Conservation (phyloP, 2,113 vertebrate genomes). For the Stegostoma tigrinum region DNA sequence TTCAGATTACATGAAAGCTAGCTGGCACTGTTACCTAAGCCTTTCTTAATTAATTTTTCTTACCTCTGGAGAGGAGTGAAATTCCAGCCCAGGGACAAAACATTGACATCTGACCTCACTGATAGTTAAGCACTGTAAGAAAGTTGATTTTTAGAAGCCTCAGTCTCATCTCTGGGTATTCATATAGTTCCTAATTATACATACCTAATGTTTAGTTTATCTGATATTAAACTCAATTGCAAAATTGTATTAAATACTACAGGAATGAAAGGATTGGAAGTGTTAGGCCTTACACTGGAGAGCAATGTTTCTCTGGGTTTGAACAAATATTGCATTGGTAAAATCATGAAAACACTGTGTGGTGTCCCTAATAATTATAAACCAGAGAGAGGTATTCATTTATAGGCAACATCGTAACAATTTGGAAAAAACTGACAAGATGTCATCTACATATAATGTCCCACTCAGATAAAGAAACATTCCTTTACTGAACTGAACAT, state of each 20-base stretch:
- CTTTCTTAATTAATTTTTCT: not conserved
- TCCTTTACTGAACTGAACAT: not conserved
- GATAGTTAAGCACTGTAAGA: not conserved
- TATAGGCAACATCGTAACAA: not conserved
- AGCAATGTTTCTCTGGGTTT: not conserved
- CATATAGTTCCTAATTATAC: not conserved
- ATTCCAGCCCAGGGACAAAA: not conserved
- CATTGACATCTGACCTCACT: not conserved
- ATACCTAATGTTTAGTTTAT: not conserved
- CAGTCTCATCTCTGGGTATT: not conserved
- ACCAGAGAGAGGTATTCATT: not conserved
- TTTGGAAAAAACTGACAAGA: not conserved
- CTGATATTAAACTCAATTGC: not conserved
- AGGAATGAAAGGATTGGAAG: not conserved
- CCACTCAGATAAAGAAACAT: not conserved
- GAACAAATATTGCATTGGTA: not conserved
- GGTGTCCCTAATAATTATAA: not conserved
- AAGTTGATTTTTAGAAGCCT: not conserved
- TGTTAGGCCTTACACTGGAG: not conserved
- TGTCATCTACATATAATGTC: not conserved
- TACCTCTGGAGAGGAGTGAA: not conserved
- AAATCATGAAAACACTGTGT: not conserved
- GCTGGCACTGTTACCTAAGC: conserved; percentile 4
- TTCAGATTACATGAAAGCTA: conserved; percentile 27
- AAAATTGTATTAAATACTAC: not conserved